Evolutionary conservation across 2,113 vertebrate genomes (phyloP), one percentile per base, ranked within the genome.

Genomic region (Polypterus bichir): DNA sequence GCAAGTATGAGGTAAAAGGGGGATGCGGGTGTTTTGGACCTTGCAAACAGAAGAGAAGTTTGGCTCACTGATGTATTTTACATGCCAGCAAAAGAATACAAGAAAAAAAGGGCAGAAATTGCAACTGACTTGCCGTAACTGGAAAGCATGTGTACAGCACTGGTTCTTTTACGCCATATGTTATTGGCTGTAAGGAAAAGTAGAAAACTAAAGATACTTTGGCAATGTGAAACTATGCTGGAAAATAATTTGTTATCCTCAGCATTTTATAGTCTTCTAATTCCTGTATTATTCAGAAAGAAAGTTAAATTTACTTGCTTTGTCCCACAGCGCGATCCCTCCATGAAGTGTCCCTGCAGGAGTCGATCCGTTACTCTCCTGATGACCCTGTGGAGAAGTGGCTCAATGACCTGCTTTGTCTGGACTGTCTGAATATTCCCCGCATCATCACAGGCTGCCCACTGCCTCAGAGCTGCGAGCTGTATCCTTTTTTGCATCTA

Each of bases 401-500:
- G 96, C 82, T 99, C 44, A 97, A 94, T 0, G 92, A 97, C n/a
- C 69, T 99, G 63, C 80, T 99, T 11, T 98, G 96, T 69, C 69
- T 99, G 68, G 92, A 99, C 74, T 99, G 96, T 66, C 84, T 99
- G 69, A 95, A 60, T 74, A 90, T 97, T 59, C 91, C 91, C 59
- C 83, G 92, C 53, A 91, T 99, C 47, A 78, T 97, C 63, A 93
- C 92, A 0, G 96, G 96, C 68, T 99, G 94, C 77, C 94, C 96
- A 0, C 71, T 97, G n/a, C 96, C 96, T 0, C 91, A 97, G 70
- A 80, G 79, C 5, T 99, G 96, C 51, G 90, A 97, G 62, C 83
- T 99, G 95, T 99, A 97, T 98, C 96, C 91, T 91, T 4, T 11
- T 0, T 54, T 4, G 11, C 5, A 27, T 27, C 1, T 27, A 27